Evolutionary conservation across 1,140 invertebrate species (phyloP), one percentile per base, ranked within the genome.

Genomic region (Pogonomyrmex californicus): DNA sequence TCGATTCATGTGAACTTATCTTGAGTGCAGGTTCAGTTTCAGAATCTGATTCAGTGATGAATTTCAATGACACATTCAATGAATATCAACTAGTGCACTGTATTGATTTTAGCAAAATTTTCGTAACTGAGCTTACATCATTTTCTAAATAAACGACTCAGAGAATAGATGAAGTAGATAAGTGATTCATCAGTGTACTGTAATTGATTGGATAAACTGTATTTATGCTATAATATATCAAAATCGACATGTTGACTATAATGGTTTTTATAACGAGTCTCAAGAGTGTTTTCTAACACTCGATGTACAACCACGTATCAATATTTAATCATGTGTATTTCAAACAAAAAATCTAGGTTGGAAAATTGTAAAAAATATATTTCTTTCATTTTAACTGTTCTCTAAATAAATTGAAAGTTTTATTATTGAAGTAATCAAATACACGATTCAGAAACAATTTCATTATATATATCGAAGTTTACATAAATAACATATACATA

Each of bases 231-330:
- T 30, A 58, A 60, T 58, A 47, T 47, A 73, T 82, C 79, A 82
- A 71, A 82, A 71, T 82, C 30, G 65, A 81, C 78, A 81, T 56
- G 58, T 81, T 36, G 51, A 82, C 73, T 82, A 71, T 47, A 81
- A 82, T 58, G 12, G 47, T 49, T 79, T 36, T 10, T 41, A 58
- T 17, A 73, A 58, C 17, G 30, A 58, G 30, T 47, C 79, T 73
- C 79, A 17, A 4, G 51, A 71, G 66, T 36, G 7, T 70, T 58
- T 41, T 14, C 36, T 6, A 17, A 56, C 30, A 56, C 41, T 66
- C 62, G 7, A 65, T 47, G 33, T 12, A 7, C 12, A 49, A 44
- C 60, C 23, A 41, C n/a, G 2, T 56, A 17, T 58, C 51, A 75
- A 23, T 58, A n/a, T 56, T 70, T 49, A 30, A 49, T 30, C 33